A percentile compares a stretch with the other conserved stretches of the same genome.
Evolutionary conservation across 2,113 vertebrate species (phyloP).

Genomic region (Tilapia sparmanii): DNA sequence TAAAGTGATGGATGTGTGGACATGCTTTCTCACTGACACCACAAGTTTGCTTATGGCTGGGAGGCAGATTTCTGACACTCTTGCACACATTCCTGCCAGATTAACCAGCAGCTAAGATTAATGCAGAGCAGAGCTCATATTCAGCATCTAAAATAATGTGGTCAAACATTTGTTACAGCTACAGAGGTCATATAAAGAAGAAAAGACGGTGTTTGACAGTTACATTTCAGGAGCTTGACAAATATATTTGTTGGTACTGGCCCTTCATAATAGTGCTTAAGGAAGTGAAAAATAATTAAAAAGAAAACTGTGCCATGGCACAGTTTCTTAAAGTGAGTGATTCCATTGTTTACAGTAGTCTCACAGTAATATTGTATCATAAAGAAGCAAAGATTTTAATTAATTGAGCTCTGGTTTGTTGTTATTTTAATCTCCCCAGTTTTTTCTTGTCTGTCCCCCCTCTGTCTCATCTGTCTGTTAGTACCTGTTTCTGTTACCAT

Average conservation of each 20-base stretch:
- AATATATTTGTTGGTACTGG: background rate
- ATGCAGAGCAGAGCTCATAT: background rate
- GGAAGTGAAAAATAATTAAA: background rate
- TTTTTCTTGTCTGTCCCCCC: background rate
- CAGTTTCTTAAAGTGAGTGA: background rate
- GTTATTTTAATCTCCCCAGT: background rate
- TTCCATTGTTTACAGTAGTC: background rate
- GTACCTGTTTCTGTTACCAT: background rate
- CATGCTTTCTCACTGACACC: background rate
- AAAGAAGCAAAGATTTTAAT: background rate
- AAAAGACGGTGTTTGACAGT: background rate
- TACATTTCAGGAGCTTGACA: background rate
- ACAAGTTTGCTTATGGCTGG: background rate
- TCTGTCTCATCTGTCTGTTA: background rate
- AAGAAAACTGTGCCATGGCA: background rate
- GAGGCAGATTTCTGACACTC: constrained; percentile 25
- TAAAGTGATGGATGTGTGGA: background rate
- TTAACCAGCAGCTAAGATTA: constrained; percentile 30
- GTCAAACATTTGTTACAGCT: background rate
- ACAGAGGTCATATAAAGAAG: background rate
- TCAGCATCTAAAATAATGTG: background rate
- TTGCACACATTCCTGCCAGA: constrained; percentile 51
- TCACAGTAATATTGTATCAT: background rate
- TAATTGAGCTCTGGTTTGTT: background rate
- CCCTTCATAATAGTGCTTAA: background rate